Evolutionary conservation across 2,797 vertebrate species (phyloP), one percentile per base, ranked within the genome.

Genomic region (Lacerta agilis): DNA sequence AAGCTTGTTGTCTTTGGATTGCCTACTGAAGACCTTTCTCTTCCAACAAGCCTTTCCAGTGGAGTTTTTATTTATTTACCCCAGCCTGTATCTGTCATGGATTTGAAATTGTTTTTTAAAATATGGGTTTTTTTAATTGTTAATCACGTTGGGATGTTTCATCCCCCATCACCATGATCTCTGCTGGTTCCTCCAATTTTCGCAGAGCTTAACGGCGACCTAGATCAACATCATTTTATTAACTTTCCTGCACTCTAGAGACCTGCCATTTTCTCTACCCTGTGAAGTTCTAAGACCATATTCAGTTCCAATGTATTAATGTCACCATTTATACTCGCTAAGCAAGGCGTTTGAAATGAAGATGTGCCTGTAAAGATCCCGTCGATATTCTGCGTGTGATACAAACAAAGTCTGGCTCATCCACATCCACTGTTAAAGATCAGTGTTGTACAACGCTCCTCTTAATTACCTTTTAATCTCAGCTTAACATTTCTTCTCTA

Each of bases 391-490:
- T 11, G 1, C 33, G 1, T 15, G 1, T 0, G 2, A 7, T 29
- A 29, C 4, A 81, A 86, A 69, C 61, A 38, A 72, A 83, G 38
- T 76, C 83, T 66, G 75, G 84, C 55, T 86, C 80, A 8, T 58
- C 86, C 0, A 0, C 20, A 38, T 33, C 10, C 43, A 79, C 86
- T 87, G 82, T 85, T 85, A 90, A 82, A 78, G 83, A 90, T 92
- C 20, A 69, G 69, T 79, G 91, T 36, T 88, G 77, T 83, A 90
- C 85, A 89, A 77, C 18, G 81, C 7, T 25, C 87, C 87, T 77
- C 86, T 90, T 94, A 95, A 95, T 95, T 93, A 73, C 76, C 83
- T 93, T 89, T 81, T 89, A 80, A 91, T 88, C 23, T 83, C 87
- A 58, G 36, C 43, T 29, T 82, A 5, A n/a, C 84, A 84, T 72